Conservation (phyloP, 1,140 invertebrate species). For the Drosophila grimshawi region DNA sequence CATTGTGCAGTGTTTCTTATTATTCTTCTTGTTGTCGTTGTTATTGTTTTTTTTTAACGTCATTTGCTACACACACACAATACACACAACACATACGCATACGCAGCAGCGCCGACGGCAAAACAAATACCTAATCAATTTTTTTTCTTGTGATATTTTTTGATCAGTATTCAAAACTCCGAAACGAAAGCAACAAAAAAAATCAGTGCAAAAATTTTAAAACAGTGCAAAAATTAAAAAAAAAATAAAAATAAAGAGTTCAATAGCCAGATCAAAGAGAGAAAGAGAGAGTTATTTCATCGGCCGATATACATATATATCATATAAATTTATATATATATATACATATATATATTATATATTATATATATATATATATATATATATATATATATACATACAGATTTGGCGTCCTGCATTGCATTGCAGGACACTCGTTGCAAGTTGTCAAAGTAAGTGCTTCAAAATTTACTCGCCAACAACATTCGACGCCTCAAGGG, state of each 20-base stretch:
- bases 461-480: slow-evolving; percentile 85
- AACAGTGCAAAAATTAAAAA: slow-evolving; percentile 39
- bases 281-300: slow-evolving; percentile 11
- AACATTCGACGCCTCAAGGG: slow-evolving; percentile 84
- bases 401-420: slow-evolving; percentile 67
- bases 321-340: slow-evolving; percentile 7
- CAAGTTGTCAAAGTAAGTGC: slow-evolving; percentile 79
- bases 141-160: slow-evolving; percentile 76
- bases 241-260: slow-evolving; percentile 3
- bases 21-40: slow-evolving; percentile 9
- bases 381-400: slow-evolving; percentile 16
- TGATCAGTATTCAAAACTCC: slow-evolving; percentile 65
- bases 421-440: slow-evolving; percentile 72
- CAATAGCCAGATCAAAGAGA: background rate
- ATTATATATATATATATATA: slow-evolving; percentile 19
- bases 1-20: slow-evolving; percentile 8
- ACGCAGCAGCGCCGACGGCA: slow-evolving; percentile 11
- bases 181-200: slow-evolving; percentile 6
- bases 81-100: background rate
- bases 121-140: slow-evolving; percentile 25
- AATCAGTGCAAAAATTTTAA: slow-evolving; percentile 32
- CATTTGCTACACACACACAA: background rate
- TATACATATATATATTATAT: slow-evolving; percentile 3
- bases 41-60: slow-evolving; percentile 10
- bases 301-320: slow-evolving; percentile 9